A percentile compares a stretch with the other conserved stretches of the same genome.
Evolutionary conservation across 1,140 invertebrate species (phyloP).

Genomic region (Mercenaria mercenaria): DNA sequence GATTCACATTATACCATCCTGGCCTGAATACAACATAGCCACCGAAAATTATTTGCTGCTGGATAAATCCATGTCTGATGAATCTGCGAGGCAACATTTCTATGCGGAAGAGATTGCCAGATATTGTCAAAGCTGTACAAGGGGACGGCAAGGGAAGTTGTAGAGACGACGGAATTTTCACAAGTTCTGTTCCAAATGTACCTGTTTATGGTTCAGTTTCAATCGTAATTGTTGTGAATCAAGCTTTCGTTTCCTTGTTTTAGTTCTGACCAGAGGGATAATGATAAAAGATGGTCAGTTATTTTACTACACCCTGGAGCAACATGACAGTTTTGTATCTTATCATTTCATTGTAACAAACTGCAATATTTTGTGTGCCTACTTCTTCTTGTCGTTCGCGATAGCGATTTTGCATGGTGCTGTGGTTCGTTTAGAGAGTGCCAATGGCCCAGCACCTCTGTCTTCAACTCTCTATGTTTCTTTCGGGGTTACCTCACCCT

Average conservation of each 20-base stretch:
- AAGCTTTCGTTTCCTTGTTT: neutral
- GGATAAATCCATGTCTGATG: neutral
- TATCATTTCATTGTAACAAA: too few relatives aligned
- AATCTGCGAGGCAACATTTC: neutral
- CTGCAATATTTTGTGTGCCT: too few relatives aligned
- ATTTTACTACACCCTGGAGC: too few relatives aligned
- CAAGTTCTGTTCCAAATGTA: neutral
- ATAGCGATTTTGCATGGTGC: too few relatives aligned
- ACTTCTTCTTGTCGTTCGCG: too few relatives aligned
- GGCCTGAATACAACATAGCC: neutral
- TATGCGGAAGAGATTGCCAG: neutral
- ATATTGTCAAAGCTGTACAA: neutral
- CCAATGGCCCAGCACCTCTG: too few relatives aligned
- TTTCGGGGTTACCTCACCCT: too few relatives aligned
- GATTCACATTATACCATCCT: neutral
- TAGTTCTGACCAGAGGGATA: too few relatives aligned
- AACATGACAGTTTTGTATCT: too few relatives aligned
- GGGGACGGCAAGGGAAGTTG: neutral
- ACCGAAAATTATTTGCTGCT: neutral
- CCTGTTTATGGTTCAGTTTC: neutral
- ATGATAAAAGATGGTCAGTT: too few relatives aligned
- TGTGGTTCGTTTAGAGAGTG: too few relatives aligned
- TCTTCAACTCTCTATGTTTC: too few relatives aligned
- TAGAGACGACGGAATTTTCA: neutral
- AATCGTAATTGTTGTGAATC: neutral